phyloP scores from a whole-genome alignment of 2,113 vertebrate genomes.

The Oreocharis arfaki region DNA sequence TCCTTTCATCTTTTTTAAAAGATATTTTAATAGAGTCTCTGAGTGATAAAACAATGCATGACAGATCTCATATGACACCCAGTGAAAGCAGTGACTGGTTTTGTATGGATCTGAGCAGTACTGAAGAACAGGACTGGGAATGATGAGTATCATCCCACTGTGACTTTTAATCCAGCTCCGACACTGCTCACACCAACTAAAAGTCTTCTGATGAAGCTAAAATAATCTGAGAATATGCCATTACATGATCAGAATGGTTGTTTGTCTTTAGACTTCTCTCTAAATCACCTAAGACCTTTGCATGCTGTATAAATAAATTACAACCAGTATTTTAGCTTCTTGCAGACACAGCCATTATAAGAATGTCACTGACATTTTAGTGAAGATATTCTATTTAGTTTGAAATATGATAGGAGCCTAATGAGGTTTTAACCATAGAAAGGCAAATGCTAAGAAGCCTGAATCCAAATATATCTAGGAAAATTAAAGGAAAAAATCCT shows the following conservation, averaged over 20 bases:
- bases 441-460: neutral
- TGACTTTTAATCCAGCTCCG: neutral
- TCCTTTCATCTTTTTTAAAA: neutral
- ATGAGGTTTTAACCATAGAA: slow-evolving; percentile 28
- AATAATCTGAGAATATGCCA: neutral
- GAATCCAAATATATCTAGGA: neutral
- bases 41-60: neutral
- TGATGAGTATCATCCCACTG: neutral
- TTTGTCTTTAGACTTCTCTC: slow-evolving; percentile 15
- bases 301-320: slow-evolving; percentile 51
- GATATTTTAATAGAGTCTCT: neutral
- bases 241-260: neutral
- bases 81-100: neutral
- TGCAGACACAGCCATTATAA: slow-evolving; percentile 22
- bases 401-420: slow-evolving; percentile 49
- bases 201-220: neutral
- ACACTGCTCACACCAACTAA: neutral
- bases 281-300: slow-evolving; percentile 46
- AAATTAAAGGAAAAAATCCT: slow-evolving; percentile 9
- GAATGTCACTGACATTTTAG: slow-evolving; percentile 59
- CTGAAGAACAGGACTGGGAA: neutral
- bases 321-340: neutral
- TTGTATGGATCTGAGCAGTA: neutral
- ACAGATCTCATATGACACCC: neutral
- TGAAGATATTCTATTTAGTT: slow-evolving; percentile 35